phyloP scores from a whole-genome alignment of 2,797 vertebrate genomes.

The Sebastes iracundus region DNA sequence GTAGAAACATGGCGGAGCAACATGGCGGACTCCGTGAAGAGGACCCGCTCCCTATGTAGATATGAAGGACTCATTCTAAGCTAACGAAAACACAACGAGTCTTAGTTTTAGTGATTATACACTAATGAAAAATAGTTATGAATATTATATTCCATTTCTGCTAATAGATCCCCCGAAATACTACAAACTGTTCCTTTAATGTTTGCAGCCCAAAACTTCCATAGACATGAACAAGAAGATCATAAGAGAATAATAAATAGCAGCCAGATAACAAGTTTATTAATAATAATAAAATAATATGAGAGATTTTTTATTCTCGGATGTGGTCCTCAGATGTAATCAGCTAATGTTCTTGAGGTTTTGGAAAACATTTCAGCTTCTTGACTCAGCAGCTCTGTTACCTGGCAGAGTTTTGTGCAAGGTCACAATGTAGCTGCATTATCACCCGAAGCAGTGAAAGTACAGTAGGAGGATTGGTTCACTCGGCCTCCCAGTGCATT shows the following conservation, averaged over 20 bases:
- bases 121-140: too few relatives aligned
- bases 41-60: too few relatives aligned
- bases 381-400: constrained; percentile 56
- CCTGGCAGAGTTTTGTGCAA: constrained; percentile 31
- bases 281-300: background rate
- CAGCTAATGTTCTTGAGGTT: constrained; percentile 23
- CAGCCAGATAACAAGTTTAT: background rate
- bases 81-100: too few relatives aligned
- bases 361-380: constrained; percentile 3
- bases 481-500: constrained; percentile 21
- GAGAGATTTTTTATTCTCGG: background rate
- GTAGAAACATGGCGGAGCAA: too few relatives aligned
- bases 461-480: background rate
- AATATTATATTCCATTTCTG: too few relatives aligned
- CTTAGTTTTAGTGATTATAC: too few relatives aligned
- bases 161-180: too few relatives aligned
- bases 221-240: background rate
- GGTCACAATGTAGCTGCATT: constrained; percentile 54
- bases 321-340: background rate
- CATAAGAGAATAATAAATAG: background rate
- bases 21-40: too few relatives aligned
- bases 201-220: background rate
- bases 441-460: background rate
- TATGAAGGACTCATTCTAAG: too few relatives aligned
- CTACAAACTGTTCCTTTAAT: too few relatives aligned